These are phyloP conservation scores for Camptogramma bilineatum DNA, from an alignment of 2,888 invertebrate genomes.

Conservation along the genomic window DNA sequence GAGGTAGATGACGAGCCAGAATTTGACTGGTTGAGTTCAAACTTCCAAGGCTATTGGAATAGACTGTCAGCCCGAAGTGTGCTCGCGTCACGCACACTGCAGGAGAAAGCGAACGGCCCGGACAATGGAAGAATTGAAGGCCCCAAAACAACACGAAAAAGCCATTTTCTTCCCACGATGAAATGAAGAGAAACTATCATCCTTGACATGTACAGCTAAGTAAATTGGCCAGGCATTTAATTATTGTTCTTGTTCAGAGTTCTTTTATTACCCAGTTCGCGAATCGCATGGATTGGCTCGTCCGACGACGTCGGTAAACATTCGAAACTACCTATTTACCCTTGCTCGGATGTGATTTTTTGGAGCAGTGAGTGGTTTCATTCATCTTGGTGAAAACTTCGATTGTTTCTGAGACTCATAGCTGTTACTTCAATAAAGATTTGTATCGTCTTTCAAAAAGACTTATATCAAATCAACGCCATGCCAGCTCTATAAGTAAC, in stretches of 20 bases:
- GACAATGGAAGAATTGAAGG: slow-evolving; percentile 63
- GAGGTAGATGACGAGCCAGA: slow-evolving; percentile 38
- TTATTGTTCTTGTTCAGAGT: slow-evolving; percentile 41
- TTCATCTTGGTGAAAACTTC: slow-evolving; percentile 9
- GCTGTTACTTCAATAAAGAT: slow-evolving; percentile 7
- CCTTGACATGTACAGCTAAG: slow-evolving; percentile 49
- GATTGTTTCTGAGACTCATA: slow-evolving; percentile 8
- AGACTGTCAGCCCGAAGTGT: slow-evolving; percentile 37
- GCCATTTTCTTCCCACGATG: slow-evolving; percentile 52
- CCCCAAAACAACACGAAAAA: slow-evolving; percentile 58
- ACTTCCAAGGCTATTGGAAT: slow-evolving; percentile 33
- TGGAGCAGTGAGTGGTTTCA: slow-evolving; percentile 15
- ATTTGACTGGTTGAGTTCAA: slow-evolving; percentile 35
- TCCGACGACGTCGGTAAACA: slow-evolving; percentile 22
- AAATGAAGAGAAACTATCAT: slow-evolving; percentile 49
- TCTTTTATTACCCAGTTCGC: slow-evolving; percentile 42
- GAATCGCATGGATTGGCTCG: slow-evolving; percentile 30
- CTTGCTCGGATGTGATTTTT: slow-evolving; percentile 17
- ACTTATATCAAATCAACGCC: slow-evolving; percentile 24
- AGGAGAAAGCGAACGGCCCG: slow-evolving; percentile 68
- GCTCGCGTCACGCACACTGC: slow-evolving; percentile 57
- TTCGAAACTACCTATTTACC: slow-evolving; percentile 32
- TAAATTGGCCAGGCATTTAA: slow-evolving; percentile 46
- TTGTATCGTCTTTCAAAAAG: slow-evolving; percentile 4
- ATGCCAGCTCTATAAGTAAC: slow-evolving; percentile 42